Evolutionary conservation across 2,797 vertebrate genomes (phyloP), one percentile per base, ranked within the genome.

Genomic region (Dendrocincla tyrannina): DNA sequence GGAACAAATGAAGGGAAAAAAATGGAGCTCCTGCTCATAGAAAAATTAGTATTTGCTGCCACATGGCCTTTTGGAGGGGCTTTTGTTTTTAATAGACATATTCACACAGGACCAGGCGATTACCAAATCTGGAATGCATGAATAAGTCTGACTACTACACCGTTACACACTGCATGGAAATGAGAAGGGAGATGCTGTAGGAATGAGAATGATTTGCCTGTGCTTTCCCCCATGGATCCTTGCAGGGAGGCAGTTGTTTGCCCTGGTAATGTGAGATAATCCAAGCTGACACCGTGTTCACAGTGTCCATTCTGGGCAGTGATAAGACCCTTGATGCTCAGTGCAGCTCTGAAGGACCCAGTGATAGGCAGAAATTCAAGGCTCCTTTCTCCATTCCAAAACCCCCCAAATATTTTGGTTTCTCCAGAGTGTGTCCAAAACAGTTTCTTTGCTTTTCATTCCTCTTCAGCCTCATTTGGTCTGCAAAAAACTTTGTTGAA

Each of bases 31-130:
- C 91, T 81, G 60, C 83, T 94, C 63, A 68, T 28, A 70, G 94
- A 79, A 69, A 52, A 95, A 95, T 68, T 25, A 82, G 41, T 41
- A 92, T 95, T 77, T 91, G 73, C 52, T 93, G 86, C 94, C 96
- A 89, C 46, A 44, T 18, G 78, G 19, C 78, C 79, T 93, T 88
- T 68, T 72, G 88, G 91, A 81, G 69, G 79, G 73, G 76, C 77
- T 88, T 95, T 95, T 91, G 91, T 88, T 94, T 96, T 87, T 81
- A 75, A 58, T 30, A 81, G 95, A 58, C 52, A 94, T 27, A 91
- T 68, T 93, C 85, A 83, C 67, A 42, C 24, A 91, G 69, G 81
- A 87, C 10, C 68, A 84, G 93, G 70, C 66, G 64, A 92, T 87
- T 88, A 39, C 58, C 94, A 93, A 66, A 74, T 93, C 32, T 88